Conservation (phyloP, 1,140 invertebrate genomes). For the Aplysia californica region DNA sequence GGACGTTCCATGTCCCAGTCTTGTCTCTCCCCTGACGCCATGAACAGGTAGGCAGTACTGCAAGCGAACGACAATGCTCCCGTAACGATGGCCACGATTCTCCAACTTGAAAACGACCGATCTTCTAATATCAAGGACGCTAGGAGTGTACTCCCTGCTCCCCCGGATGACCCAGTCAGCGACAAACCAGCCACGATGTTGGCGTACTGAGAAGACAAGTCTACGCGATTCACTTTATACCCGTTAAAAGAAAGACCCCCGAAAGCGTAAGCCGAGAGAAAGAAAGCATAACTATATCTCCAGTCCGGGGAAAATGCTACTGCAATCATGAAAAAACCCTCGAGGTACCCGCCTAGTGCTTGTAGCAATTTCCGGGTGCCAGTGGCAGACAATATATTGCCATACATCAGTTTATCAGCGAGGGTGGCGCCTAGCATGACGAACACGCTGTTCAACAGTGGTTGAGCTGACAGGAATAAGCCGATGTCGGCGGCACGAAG, state of each 20-base stretch:
- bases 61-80: not conserved
- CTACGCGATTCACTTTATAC: too few species aligned
- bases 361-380: not conserved
- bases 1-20: not conserved
- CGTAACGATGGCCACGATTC: too few species aligned
- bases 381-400: not conserved
- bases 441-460: not conserved
- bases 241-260: too few species aligned
- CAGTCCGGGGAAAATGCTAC: not conserved
- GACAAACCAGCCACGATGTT: not conserved
- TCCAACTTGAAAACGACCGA: too few species aligned
- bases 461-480: not conserved
- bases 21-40: not conserved
- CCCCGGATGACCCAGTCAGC: not conserved
- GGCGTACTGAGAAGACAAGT: too few species aligned
- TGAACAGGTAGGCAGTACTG: not conserved
- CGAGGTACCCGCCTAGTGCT: not conserved
- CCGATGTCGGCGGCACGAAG: not conserved
- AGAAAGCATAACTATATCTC: not conserved
- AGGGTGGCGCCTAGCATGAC: not conserved
- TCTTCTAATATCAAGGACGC: too few species aligned
- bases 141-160: not conserved
- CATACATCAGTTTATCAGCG: not conserved
- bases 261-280: too few species aligned
- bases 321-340: not conserved